These are phyloP conservation scores for Adelosebastes latens DNA, from an alignment of 2,797 vertebrate species.

Conservation along the genomic window DNA sequence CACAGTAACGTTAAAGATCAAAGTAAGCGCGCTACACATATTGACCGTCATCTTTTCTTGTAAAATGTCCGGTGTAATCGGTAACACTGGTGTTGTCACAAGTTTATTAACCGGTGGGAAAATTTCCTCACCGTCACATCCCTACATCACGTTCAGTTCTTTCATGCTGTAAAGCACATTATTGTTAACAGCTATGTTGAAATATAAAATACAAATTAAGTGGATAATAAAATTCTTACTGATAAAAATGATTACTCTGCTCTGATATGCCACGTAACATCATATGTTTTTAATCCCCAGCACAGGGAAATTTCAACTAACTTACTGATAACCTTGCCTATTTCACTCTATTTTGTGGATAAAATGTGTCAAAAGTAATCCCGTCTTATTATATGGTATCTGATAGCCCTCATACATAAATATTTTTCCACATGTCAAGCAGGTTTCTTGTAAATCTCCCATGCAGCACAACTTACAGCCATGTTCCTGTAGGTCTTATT, in stretches of 20 bases:
- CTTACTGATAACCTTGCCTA: constrained; percentile 5
- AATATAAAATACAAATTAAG: neutral
- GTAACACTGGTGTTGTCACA: too few relatives aligned
- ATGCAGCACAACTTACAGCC: constrained; percentile 6
- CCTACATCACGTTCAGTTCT: neutral
- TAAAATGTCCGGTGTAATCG: too few relatives aligned
- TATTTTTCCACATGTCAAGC: constrained; percentile 31
- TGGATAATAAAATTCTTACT: neutral
- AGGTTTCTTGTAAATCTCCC: constrained; percentile 26
- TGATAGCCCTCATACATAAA: constrained; percentile 14
- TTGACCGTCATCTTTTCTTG: too few relatives aligned
- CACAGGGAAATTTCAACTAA: neutral
- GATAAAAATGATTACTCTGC: neutral
- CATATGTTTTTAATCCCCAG: constrained; percentile 4
- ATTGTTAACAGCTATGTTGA: neutral
- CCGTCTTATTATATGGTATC: neutral
- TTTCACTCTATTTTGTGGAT: constrained; percentile 10
- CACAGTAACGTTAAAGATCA: too few relatives aligned
- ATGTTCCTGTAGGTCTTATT: constrained; percentile 28
- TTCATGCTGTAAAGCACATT: neutral
- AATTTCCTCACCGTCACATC: too few relatives aligned
- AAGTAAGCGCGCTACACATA: too few relatives aligned
- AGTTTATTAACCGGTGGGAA: too few relatives aligned
- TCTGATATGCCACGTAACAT: neutral
- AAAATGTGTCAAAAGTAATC: constrained; percentile 27